Evolutionary conservation across 2,113 vertebrate genomes (phyloP), one percentile per base, ranked within the genome.

Genomic region (Lonchura striata): DNA sequence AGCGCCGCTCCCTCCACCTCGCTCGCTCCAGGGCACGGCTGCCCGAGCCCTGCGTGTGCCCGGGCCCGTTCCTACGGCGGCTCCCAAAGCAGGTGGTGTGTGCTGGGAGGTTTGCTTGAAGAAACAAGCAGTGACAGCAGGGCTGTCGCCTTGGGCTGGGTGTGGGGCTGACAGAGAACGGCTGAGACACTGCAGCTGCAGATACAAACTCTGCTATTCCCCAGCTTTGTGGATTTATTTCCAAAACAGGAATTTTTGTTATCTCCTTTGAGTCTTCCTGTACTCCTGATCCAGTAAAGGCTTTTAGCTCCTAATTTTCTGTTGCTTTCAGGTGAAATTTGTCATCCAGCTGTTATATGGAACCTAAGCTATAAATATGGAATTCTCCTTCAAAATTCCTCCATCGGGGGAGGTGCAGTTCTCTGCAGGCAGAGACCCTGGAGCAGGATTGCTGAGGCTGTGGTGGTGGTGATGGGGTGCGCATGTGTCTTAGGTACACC

Each of bases 21-120:
- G 0, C 49, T 41, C 0, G 14, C 85, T 70, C 31, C 33, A 0
- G 74, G 68, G 35, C 12, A 4, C 0, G 2, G 65, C 71, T 27
- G 70, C 50, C 54, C 1, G 3, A 52, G 3, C 65, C 44, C 37
- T 2, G 15, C 0, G 0, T 15, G 50, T 6, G 22, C 70, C 60
- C 3, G 0, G 13, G 47, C 47, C 56, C 2, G 3, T 3, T 83
- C 31, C 37, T 7, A 0, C 0, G 0, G 54, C 5, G 0, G 13
- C 59, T 92, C 39, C 75, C 31, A 1, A 8, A 56, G 82, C 64
- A 39, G 68, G 86, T 70, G 82, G 24, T 72, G 80, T 33, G 76
- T 33, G 76, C 52, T 39, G 44, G 9, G 60, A 59, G 81, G 13
- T 64, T 39, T 49, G 37, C 82, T 71, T 71, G 78, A 60, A 76